A percentile compares a stretch with the other conserved stretches of the same genome.
phyloP scores from a whole-genome alignment of 2,888 invertebrate species.

The Torymus texanus region DNA sequence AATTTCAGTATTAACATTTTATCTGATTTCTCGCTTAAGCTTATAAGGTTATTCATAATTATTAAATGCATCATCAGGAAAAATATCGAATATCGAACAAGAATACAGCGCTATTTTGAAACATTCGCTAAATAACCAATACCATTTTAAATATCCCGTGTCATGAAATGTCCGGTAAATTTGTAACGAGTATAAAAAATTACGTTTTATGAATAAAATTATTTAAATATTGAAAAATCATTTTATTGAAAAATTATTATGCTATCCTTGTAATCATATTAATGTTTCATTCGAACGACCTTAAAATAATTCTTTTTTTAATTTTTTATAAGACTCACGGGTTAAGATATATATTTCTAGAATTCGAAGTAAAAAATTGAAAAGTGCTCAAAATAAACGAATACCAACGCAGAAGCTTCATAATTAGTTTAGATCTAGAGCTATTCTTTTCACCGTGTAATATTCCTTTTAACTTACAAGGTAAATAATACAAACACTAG shows the following conservation, averaged over 20 bases:
- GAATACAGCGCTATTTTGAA: conserved; percentile 26
- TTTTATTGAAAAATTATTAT: conserved; percentile 7
- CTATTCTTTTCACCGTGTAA: not conserved
- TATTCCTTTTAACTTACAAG: conserved; percentile 14
- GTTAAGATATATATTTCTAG: not conserved
- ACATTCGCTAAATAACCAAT: conserved; percentile 16
- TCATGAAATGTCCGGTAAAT: not conserved
- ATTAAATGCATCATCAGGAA: conserved; percentile 13
- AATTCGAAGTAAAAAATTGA: not conserved
- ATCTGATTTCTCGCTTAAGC: not conserved
- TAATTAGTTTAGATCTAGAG: conserved; percentile 8
- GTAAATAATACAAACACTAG: not conserved
- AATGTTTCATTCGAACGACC: not conserved
- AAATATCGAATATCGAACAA: conserved; percentile 38
- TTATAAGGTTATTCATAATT: not conserved
- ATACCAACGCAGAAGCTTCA: conserved; percentile 1
- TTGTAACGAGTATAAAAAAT: conserved; percentile 20
- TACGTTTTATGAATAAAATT: conserved; percentile 14
- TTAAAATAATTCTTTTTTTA: not conserved
- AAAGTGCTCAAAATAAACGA: conserved; percentile 6
- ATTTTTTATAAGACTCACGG: not conserved
- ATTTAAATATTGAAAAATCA: not conserved
- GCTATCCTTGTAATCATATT: not conserved
- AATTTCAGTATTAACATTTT: too few relatives aligned
- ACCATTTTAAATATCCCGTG: conserved; percentile 37